Conservation (phyloP, 2,113 vertebrate genomes). For the Channa maculata region DNA sequence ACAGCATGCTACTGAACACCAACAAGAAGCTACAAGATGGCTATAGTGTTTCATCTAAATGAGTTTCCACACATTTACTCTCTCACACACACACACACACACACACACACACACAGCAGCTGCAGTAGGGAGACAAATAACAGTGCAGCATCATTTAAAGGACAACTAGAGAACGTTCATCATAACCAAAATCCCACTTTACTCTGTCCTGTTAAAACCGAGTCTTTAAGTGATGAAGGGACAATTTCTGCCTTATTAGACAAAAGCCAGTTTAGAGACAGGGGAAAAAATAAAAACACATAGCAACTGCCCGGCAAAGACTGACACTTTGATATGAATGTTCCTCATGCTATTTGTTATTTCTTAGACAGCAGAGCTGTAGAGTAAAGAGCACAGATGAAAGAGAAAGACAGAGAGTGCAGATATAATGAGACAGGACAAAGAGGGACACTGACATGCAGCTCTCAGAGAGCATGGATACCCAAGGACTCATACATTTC, state of each 20-base stretch:
- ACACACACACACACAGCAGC: background rate
- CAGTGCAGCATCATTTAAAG: conserved; percentile 50
- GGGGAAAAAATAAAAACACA: background rate
- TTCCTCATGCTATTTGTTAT: conserved; percentile 8
- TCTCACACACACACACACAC: background rate
- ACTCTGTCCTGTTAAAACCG: conserved; percentile 35
- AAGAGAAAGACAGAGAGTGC: background rate
- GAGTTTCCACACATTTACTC: conserved; percentile 13
- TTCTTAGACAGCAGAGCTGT: conserved; percentile 2
- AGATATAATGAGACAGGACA: conserved; percentile 35
- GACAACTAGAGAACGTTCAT: conserved; percentile 45
- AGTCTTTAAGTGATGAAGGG: conserved; percentile 29
- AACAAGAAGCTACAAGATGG: conserved; percentile 42
- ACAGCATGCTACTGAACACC: conserved; percentile 44
- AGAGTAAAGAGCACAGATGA: conserved; percentile 5
- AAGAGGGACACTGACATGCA: conserved; percentile 24
- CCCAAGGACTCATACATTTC: conserved; percentile 31
- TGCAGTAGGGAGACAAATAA: conserved; percentile 55
- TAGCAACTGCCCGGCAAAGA: background rate
- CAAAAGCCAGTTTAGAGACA: background rate
- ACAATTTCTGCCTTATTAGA: conserved; percentile 25
- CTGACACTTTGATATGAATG: conserved; percentile 6
- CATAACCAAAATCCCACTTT: conserved; percentile 54
- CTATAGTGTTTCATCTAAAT: conserved; percentile 48
- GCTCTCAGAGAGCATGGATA: conserved; percentile 3